Conservation (phyloP, 2,113 vertebrate species). For the Pomatostomus ruficeps region DNA sequence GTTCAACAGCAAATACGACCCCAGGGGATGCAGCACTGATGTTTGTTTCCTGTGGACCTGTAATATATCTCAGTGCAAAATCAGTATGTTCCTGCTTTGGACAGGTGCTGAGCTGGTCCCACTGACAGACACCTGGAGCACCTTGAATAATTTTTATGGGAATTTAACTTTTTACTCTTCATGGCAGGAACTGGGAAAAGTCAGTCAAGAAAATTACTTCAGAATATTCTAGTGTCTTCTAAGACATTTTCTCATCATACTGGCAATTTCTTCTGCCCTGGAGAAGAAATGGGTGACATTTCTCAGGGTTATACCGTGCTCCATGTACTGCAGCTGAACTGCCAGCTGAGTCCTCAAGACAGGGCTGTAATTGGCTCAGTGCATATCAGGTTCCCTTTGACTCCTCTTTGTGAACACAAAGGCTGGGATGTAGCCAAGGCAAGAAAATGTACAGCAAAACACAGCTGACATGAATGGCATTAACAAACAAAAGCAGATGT, state of each 20-base stretch:
- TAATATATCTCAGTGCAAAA: background rate
- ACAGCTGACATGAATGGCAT: background rate
- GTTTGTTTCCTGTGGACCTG: background rate
- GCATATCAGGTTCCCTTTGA: background rate
- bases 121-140: background rate
- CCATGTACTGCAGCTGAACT: background rate
- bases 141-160: background rate
- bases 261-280: background rate
- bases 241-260: background rate
- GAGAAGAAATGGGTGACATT: background rate
- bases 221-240: background rate
- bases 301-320: background rate
- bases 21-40: background rate
- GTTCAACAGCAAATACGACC: background rate
- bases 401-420: background rate
- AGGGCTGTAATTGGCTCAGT: background rate
- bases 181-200: background rate
- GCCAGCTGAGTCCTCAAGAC: background rate
- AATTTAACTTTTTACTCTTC: background rate
- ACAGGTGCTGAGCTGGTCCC: background rate
- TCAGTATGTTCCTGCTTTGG: background rate
- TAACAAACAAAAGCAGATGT: slow-evolving; percentile 32
- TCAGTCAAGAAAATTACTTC: background rate
- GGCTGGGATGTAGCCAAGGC: background rate
- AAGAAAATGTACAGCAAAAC: slow-evolving; percentile 4